Base-by-base conservation (phyloP, 2,888 invertebrate genomes). In the Falcaria lacertinaria region DNA sequence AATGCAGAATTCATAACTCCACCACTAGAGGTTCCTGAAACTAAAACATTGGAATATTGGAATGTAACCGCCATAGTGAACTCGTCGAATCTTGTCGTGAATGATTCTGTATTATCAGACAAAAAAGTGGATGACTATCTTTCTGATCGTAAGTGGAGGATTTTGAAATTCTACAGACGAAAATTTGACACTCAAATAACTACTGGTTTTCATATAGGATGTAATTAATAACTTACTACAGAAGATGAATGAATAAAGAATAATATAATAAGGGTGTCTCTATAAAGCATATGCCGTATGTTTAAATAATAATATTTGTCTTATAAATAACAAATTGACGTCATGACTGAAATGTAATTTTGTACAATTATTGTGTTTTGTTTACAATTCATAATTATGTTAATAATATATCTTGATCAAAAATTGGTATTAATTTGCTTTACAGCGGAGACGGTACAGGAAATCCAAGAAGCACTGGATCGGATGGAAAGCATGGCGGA, bases 371-470 rank as follows among this genome's bases (percentile, higher is more conserved):
- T n/a, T n/a, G n/a, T n/a, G n/a, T n/a, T n/a, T n/a, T n/a, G n/a
- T n/a, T n/a, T n/a, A n/a, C n/a, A n/a, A n/a, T n/a, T n/a, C n/a
- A n/a, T n/a, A n/a, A n/a, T n/a, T n/a, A n/a, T n/a, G n/a, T n/a
- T n/a, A n/a, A n/a, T n/a, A n/a, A n/a, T n/a, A n/a, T n/a, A n/a
- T n/a, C n/a, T n/a, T n/a, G n/a, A n/a, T n/a, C n/a, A n/a, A n/a
- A n/a, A n/a, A n/a, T n/a, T n/a, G 19, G 19, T 19, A 19, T n/a
- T n/a, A 40, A 16, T 35, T 35, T 44, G 44, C 35, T 46, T 53
- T 53, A 6, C 62, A 87, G 86, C 83, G 42, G 85, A 86, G 62
- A 80, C 80, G 0, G 74, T 74, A 4, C 66, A 62, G 1, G 70
- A 80, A 45, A 43, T 87, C 1, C 76, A 85, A 60, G 73, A 77